phyloP scores from a whole-genome alignment of 2,113 vertebrate species.

The Leucopsar rothschildi region DNA sequence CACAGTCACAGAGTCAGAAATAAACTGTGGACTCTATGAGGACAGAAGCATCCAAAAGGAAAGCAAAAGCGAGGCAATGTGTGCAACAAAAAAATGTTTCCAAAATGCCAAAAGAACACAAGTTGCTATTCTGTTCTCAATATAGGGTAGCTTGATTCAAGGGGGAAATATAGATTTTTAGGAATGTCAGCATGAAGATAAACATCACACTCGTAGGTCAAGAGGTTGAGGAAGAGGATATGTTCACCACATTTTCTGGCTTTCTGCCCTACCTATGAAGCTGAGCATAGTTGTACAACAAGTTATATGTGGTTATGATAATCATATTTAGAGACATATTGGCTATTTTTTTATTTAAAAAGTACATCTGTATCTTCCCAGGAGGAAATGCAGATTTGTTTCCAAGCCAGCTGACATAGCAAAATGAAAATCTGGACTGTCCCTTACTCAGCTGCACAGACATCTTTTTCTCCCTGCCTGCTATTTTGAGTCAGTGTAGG shows the following conservation, averaged over 20 bases:
- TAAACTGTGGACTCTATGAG: neutral
- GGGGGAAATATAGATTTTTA: slow-evolving; percentile 58
- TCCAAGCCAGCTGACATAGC: slow-evolving; percentile 49
- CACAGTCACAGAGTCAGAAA: neutral
- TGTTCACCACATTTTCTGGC: slow-evolving; percentile 66
- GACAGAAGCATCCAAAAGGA: neutral
- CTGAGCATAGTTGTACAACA: slow-evolving; percentile 7
- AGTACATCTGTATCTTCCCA: slow-evolving; percentile 53
- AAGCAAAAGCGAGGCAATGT: neutral
- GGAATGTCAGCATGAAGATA: slow-evolving; percentile 68
- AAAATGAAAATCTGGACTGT: slow-evolving; percentile 20
- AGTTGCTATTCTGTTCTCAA: slow-evolving; percentile 9
- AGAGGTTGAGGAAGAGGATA: slow-evolving; percentile 60
- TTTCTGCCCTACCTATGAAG: slow-evolving; percentile 53
- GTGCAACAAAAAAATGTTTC: neutral
- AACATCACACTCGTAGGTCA: slow-evolving; percentile 60
- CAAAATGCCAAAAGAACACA: neutral
- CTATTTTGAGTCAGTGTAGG: neutral
- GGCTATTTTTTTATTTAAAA: slow-evolving; percentile 54
- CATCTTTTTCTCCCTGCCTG: neutral
- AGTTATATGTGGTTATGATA: slow-evolving; percentile 61
- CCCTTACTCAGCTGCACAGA: slow-evolving; percentile 14
- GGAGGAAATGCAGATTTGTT: slow-evolving; percentile 37
- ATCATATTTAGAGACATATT: slow-evolving; percentile 62
- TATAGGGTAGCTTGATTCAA: slow-evolving; percentile 55